Conservation (phyloP, 2,888 invertebrate genomes). For the Caenorhabditis drosophilae region DNA sequence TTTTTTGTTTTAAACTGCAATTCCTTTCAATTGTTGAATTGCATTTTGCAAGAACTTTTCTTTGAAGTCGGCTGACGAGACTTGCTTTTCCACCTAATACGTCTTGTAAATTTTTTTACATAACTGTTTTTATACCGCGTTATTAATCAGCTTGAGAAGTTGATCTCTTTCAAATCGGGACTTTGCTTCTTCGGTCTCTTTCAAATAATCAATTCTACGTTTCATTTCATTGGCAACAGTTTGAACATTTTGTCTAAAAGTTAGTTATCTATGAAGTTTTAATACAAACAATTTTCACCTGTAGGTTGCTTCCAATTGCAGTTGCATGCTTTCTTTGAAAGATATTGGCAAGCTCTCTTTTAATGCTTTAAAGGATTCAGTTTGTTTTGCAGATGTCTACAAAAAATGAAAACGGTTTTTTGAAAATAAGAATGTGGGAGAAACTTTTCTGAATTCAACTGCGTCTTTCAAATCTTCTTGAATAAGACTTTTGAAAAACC, state of each 20-base stretch:
- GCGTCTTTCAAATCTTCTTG: slow-evolving; percentile 66
- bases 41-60: slow-evolving; percentile 64
- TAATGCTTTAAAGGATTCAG: slow-evolving; percentile 59
- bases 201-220: slow-evolving; percentile 80
- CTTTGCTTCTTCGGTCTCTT: slow-evolving; percentile 81
- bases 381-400: slow-evolving; percentile 57
- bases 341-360: slow-evolving; percentile 64
- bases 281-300: slow-evolving; percentile 69
- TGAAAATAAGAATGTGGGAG: no score
- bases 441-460: slow-evolving; percentile 66
- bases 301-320: slow-evolving; percentile 92
- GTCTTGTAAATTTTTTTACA: no score
- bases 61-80: slow-evolving; percentile 59
- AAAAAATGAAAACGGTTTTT: slow-evolving; percentile 9
- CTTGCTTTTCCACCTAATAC: slow-evolving; percentile 63
- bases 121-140: slow-evolving; percentile 74
- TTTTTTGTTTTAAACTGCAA: slow-evolving; percentile 39
- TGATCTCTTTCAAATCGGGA: slow-evolving; percentile 86
- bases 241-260: slow-evolving; percentile 60
- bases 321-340: slow-evolving; percentile 80
- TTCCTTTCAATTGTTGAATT: slow-evolving; percentile 60
- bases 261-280: neutral
- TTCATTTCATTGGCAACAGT: slow-evolving; percentile 62
- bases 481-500: slow-evolving; percentile 62
- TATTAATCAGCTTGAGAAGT: slow-evolving; percentile 92